These are phyloP conservation scores for Potamilus streckersoni DNA, from an alignment of 1,140 invertebrate species.

Conservation along the genomic window DNA sequence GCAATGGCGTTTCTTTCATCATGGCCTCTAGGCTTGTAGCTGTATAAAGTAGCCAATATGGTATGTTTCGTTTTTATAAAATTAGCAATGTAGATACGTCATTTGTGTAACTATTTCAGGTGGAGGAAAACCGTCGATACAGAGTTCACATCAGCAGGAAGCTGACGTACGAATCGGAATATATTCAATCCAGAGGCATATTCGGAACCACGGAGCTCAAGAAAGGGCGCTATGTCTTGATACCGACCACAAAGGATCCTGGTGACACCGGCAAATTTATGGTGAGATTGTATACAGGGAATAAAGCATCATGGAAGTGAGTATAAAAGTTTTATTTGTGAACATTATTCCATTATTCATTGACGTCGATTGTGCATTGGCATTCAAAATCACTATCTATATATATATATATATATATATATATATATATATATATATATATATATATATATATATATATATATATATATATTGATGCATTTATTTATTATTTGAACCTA, in stretches of 20 bases:
- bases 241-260: slow-evolving; percentile 74
- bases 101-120: slow-evolving; percentile 54
- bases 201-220: slow-evolving; percentile 64
- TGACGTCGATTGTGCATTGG: background rate
- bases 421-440: too few relatives aligned
- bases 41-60: background rate
- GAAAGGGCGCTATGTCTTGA: slow-evolving; percentile 74
- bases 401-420: background rate
- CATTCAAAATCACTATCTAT: background rate
- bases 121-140: slow-evolving; percentile 74
- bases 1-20: background rate
- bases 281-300: slow-evolving; percentile 71
- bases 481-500: too few relatives aligned
- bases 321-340: background rate
- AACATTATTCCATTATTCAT: background rate
- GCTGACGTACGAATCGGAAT: slow-evolving; percentile 68
- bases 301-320: slow-evolving; percentile 41
- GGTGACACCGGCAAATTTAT: slow-evolving; percentile 72
- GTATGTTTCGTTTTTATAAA: background rate
- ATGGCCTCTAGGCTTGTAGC: background rate
- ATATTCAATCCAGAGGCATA: slow-evolving; percentile 69
- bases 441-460: too few relatives aligned
- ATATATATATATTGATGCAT: too few relatives aligned
- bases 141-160: slow-evolving; percentile 70
- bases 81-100: background rate